A percentile compares a stretch with the other conserved stretches of the same genome.
Conservation (phyloP, 2,888 invertebrate genomes). For the Anodontia alba region DNA sequence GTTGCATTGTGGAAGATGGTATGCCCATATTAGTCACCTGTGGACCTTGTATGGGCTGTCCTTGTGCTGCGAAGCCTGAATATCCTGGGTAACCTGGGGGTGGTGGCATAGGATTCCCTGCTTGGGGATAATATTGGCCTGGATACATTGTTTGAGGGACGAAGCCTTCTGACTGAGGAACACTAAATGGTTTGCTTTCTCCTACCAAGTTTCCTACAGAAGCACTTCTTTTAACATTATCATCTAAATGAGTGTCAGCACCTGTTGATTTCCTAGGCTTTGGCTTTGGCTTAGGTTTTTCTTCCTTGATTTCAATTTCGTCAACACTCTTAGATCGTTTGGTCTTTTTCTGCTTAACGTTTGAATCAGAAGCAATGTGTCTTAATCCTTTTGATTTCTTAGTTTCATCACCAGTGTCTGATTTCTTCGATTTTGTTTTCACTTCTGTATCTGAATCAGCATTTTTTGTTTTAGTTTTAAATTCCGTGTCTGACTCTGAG, state of each 20-base stretch:
- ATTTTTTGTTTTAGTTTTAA: conserved; percentile 32
- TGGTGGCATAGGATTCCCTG: conserved; percentile 25
- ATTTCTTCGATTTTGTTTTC: conserved; percentile 14
- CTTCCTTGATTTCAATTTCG: conserved; percentile 26
- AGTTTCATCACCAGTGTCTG: conserved; percentile 16
- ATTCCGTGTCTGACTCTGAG: conserved; percentile 10
- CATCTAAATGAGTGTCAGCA: conserved; percentile 42
- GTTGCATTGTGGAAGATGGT: conserved; percentile 33
- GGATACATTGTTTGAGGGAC: conserved; percentile 26
- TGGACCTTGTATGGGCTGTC: conserved; percentile 21
- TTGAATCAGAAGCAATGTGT: conserved; percentile 1
- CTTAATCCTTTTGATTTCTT: conserved; percentile 20
- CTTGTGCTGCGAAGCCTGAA: conserved; percentile 25
- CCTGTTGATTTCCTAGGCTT: conserved; percentile 68
- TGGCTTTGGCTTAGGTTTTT: conserved; percentile 68
- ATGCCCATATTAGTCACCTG: conserved; percentile 12
- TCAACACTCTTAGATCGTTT: conserved; percentile 59
- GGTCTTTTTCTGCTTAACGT: conserved; percentile 17
- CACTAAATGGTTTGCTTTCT: conserved; percentile 38
- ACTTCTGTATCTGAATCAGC: background rate
- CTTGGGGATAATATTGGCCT: conserved; percentile 15
- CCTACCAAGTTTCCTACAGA: conserved; percentile 52
- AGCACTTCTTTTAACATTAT: conserved; percentile 37
- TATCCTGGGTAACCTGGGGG: conserved; percentile 27
- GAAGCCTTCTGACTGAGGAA: conserved; percentile 53